Percentiles rank a stretch among this genome's conserved stretches.
Evolutionary conservation across 1,140 invertebrate genomes (phyloP).

Genomic region (Atta texana): DNA sequence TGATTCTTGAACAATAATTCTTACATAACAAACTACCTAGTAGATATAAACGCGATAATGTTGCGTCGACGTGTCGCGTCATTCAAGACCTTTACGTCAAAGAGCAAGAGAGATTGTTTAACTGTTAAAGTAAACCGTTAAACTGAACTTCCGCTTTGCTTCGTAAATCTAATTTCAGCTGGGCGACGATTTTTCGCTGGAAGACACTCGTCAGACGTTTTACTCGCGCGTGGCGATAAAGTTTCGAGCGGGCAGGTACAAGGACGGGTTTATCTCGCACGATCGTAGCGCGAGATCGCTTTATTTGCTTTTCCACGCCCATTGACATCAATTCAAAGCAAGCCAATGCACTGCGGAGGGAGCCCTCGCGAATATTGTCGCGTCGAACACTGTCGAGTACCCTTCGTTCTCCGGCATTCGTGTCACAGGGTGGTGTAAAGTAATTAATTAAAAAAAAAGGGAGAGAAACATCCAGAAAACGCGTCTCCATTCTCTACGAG

Average conservation of each 20-base stretch:
- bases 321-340: conserved; percentile 57
- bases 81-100: not conserved
- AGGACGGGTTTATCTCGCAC: conserved; percentile 44
- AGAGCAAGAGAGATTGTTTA: not conserved
- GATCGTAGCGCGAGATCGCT: conserved; percentile 28
- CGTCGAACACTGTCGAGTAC: not conserved
- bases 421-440: not conserved
- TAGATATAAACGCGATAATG: not conserved
- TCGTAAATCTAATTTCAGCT: not conserved
- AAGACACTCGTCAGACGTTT: not conserved
- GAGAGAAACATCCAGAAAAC: not conserved
- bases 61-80: no score
- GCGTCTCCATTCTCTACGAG: not conserved
- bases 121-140: not conserved
- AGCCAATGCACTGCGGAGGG: not conserved
- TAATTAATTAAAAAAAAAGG: not conserved
- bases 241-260: conserved; percentile 2
- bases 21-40: not conserved
- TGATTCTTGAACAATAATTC: conserved; percentile 6
- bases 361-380: not conserved
- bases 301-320: conserved; percentile 54
- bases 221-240: not conserved
- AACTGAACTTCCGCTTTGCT: not conserved
- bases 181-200: not conserved
- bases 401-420: not conserved